Conservation (phyloP, 2,888 invertebrate genomes). For the Parnassius mnemosyne region DNA sequence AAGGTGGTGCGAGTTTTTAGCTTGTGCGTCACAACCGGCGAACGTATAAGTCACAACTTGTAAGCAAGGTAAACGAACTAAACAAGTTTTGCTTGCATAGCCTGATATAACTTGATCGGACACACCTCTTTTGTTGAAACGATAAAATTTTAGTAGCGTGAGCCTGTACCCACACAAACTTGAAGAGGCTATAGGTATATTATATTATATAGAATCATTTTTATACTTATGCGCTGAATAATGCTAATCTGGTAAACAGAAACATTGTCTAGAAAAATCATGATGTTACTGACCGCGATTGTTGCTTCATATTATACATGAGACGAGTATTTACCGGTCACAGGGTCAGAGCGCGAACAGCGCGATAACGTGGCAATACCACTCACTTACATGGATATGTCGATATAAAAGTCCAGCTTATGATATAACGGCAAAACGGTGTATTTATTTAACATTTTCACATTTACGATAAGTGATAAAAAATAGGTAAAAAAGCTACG, state of each 20-base stretch:
- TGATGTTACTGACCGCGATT: conserved; percentile 66
- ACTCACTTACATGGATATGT: conserved; percentile 46
- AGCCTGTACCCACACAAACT: not conserved
- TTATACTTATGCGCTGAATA: too few species aligned
- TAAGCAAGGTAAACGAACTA: conserved; percentile 22
- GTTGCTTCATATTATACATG: conserved; percentile 61
- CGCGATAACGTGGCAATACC: conserved; percentile 60
- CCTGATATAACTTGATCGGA: conserved; percentile 23
- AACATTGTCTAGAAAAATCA: conserved; percentile 28
- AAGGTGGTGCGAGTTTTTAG: conserved; percentile 18
- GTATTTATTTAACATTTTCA: conserved; percentile 1
- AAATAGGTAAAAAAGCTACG: too few species aligned
- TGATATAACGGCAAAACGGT: conserved; percentile 9
- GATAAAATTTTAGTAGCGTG: not conserved
- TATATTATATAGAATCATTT: not conserved
- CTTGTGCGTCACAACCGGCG: conserved; percentile 19
- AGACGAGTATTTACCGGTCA: conserved; percentile 69
- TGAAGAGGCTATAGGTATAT: not conserved
- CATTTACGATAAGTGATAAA: not conserved
- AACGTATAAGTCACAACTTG: not conserved
- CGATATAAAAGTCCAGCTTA: conserved; percentile 38
- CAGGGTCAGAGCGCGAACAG: conserved; percentile 56
- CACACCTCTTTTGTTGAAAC: conserved; percentile 25
- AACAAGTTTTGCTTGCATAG: conserved; percentile 23
- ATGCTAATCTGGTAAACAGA: not conserved